A percentile compares a stretch with the other conserved stretches of the same genome.
These are phyloP conservation scores for Bubalus kerabau DNA, from an alignment of 2,113 vertebrate species.

Conservation along the genomic window DNA sequence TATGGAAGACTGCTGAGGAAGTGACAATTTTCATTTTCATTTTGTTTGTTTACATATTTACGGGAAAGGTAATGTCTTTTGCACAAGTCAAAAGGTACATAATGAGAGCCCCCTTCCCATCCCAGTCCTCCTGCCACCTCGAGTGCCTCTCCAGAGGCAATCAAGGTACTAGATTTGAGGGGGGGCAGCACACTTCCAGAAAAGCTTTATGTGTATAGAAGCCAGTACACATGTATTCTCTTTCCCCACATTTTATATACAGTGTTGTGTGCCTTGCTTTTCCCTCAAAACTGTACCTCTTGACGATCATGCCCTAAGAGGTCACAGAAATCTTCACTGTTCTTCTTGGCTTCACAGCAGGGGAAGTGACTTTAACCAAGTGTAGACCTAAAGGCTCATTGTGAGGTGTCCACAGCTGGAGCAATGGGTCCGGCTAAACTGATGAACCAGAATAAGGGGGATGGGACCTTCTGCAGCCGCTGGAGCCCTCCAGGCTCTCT, in stretches of 20 bases:
- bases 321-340: not conserved
- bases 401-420: not conserved
- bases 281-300: not conserved
- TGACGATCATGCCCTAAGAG: not conserved
- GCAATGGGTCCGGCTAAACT: accelerated
- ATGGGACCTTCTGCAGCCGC: not conserved
- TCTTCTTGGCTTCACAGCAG: not conserved
- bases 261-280: not conserved
- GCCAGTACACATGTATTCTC: not conserved
- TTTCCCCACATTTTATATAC: not conserved
- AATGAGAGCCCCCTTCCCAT: not conserved
- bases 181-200: not conserved
- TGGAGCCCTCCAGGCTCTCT: not conserved
- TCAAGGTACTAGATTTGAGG: not conserved
- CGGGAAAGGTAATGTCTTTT: not conserved
- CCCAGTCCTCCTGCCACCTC: not conserved
- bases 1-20: not conserved
- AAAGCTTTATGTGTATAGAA: not conserved
- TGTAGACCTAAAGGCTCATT: not conserved
- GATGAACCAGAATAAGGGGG: not conserved
- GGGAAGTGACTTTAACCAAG: not conserved
- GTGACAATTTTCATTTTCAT: not conserved
- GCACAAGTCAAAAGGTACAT: not conserved
- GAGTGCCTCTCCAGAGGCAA: not conserved
- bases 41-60: not conserved